Conservation (phyloP, 2,113 vertebrate species). For the Regulus satrapa region DNA sequence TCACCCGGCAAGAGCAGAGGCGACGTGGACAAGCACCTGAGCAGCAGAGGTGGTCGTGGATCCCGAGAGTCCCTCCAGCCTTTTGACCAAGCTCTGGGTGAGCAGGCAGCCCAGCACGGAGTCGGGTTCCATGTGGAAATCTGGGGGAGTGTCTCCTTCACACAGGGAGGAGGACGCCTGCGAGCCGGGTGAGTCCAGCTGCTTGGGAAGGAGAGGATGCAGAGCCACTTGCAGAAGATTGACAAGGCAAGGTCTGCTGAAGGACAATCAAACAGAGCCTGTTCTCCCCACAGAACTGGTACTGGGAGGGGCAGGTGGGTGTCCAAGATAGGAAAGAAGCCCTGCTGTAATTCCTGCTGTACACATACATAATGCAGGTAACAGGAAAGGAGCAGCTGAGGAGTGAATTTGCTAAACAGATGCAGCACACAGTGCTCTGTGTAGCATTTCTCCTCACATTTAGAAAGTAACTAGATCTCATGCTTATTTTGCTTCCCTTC, state of each 20-base stretch:
- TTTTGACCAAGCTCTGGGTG: rapidly evolving
- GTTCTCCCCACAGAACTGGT: background rate
- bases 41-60: background rate
- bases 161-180: rapidly evolving
- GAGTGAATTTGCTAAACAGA: background rate
- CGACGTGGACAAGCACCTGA: background rate
- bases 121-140: background rate
- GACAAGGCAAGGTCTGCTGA: background rate
- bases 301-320: background rate
- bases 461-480: slow-evolving; percentile 50
- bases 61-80: background rate
- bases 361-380: background rate
- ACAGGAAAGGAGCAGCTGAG: background rate
- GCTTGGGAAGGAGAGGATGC: background rate
- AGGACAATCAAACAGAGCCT: background rate
- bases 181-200: rapidly evolving
- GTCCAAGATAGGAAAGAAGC: background rate
- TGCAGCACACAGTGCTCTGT: background rate
- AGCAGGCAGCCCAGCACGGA: background rate
- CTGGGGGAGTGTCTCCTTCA: background rate
- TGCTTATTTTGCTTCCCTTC: slow-evolving; percentile 33
- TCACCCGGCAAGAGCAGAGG: background rate
- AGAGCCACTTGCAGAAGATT: background rate
- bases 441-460: slow-evolving; percentile 15
- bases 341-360: background rate